phyloP scores from a whole-genome alignment of 2,113 vertebrate species.

The Salvelinus alpinus region DNA sequence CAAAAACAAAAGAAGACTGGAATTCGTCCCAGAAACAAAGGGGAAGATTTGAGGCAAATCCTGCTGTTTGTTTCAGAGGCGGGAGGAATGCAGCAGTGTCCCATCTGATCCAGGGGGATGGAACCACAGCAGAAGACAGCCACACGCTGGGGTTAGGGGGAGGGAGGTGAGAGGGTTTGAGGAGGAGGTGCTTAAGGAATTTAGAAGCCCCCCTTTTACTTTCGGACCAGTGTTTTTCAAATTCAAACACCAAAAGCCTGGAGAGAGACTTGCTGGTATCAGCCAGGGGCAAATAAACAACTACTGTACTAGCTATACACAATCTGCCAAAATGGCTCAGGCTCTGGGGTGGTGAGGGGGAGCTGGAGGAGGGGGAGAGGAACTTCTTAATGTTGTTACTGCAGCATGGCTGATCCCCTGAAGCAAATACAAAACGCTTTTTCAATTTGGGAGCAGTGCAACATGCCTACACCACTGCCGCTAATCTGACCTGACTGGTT shows the following conservation, averaged over 20 bases:
- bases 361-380: too few relatives aligned
- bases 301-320: slow-evolving; percentile 39
- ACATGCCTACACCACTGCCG: too few relatives aligned
- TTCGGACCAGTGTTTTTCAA: slow-evolving; percentile 36
- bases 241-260: slow-evolving; percentile 39
- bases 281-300: slow-evolving; percentile 49
- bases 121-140: slow-evolving; percentile 30
- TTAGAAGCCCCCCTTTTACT: slow-evolving; percentile 38
- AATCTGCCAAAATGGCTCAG: slow-evolving; percentile 16
- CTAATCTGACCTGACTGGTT: too few relatives aligned
- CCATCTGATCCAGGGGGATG: slow-evolving; percentile 47
- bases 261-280: slow-evolving; percentile 23
- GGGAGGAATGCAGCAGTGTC: slow-evolving; percentile 31
- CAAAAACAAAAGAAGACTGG: slow-evolving; percentile 51
- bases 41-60: slow-evolving; percentile 51
- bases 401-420: too few relatives aligned
- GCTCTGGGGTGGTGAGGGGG: slow-evolving; percentile 11
- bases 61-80: slow-evolving; percentile 50
- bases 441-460: too few relatives aligned
- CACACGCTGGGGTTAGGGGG: slow-evolving; percentile 8
- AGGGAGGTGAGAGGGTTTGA: background rate
- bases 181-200: background rate
- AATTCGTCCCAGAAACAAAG: slow-evolving; percentile 42
- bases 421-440: too few relatives aligned
- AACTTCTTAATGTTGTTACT: too few relatives aligned